Percentiles rank a stretch among this genome's conserved stretches.
Conservation (phyloP, 2,888 invertebrate genomes). For the Ganaspis brasiliensis region DNA sequence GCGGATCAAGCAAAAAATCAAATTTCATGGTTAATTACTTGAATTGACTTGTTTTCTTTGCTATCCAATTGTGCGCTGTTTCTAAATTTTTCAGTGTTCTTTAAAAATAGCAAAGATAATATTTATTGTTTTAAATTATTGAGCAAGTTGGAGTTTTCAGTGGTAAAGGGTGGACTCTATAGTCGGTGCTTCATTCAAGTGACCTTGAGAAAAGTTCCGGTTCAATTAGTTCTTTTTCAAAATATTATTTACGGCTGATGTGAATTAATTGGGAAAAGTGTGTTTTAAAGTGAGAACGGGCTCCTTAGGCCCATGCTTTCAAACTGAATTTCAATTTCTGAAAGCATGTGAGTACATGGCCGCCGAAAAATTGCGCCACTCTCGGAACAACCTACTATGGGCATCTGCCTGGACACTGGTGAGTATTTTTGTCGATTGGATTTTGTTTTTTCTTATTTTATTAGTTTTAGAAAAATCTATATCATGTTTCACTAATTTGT, state of each 20-base stretch:
- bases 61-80: background rate
- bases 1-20: constrained; percentile 35
- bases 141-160: background rate
- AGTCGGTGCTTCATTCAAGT: constrained; percentile 2
- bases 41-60: background rate
- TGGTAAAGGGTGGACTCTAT: background rate
- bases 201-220: constrained; percentile 20
- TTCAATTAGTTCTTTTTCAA: constrained; percentile 1
- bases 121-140: background rate
- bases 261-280: constrained; percentile 19
- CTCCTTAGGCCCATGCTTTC: constrained; percentile 1
- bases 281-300: constrained; percentile 4
- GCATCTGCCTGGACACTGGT: constrained; percentile 83
- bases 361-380: constrained; percentile 72
- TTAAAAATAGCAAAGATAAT: background rate
- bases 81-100: background rate
- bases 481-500: too few relatives aligned
- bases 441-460: constrained; percentile 30
- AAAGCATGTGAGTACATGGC: constrained; percentile 79
- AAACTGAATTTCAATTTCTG: constrained; percentile 43
- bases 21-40: constrained; percentile 50
- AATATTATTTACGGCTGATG: background rate
- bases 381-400: constrained; percentile 80
- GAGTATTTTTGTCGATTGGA: constrained; percentile 63
- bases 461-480: background rate